Base-by-base conservation (phyloP, 2,888 invertebrate species). In the Metallyticus violacea region DNA sequence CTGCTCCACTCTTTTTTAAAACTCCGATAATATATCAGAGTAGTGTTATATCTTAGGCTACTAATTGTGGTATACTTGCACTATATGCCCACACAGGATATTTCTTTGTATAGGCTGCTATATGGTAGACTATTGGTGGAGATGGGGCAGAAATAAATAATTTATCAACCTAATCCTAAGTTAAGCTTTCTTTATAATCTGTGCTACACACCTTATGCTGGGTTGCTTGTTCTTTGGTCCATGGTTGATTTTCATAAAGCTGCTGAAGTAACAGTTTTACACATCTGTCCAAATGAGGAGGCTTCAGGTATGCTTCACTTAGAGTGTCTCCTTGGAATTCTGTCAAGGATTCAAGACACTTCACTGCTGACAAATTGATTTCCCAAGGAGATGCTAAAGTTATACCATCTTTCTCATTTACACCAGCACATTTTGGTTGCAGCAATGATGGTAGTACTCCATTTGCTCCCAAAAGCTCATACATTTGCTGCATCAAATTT, bases 171-270 rank as follows among this genome's bases (percentile, higher is more conserved):
- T n/a, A n/a, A n/a, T n/a, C n/a, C n/a, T n/a, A n/a, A n/a, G n/a
- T n/a, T n/a, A n/a, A n/a, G n/a, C n/a, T n/a, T n/a, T n/a, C n/a
- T n/a, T n/a, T n/a, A n/a, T n/a, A n/a, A n/a, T n/a, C n/a, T 77
- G 85, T 40, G 26, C 15, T 86, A 78, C 85, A 22, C 6, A 87
- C 85, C 91, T 94, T 93, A 90, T 92, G 93, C 90, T 93, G 92
- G 15, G 85, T 81, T 26, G 30, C 9, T 9, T 87, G 85, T 29
- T 87, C 83, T 30, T 88, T 87, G 25, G 80, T 79, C 26, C 76
- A 76, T 80, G 40, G 83, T 82, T 85, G 81, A 9, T 87, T 85
- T 7, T 62, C 25, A 27, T 87, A 82, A 7, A 88, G 83, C 84
- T 86, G 86, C n/a, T 83, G 26, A 30, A 86, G 26, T 76, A 87